Conservation (phyloP, 2,797 vertebrate genomes). For the Pteronotus mesoamericanus region DNA sequence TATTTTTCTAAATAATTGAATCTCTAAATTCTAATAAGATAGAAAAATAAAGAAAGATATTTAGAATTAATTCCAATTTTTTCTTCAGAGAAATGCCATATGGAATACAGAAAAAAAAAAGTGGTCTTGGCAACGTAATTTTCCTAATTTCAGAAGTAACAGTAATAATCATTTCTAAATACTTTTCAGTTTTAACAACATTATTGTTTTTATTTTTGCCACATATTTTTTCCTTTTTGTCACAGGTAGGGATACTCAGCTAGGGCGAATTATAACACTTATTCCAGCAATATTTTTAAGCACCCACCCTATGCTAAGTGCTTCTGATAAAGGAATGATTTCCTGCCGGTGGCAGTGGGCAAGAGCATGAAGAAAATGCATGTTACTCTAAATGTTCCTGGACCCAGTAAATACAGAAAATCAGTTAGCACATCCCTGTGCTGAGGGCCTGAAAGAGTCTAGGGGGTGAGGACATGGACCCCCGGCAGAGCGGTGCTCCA, state of each 20-base stretch:
- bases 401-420: neutral
- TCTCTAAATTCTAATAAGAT: neutral
- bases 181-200: neutral
- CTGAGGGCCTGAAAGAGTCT: neutral
- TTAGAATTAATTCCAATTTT: neutral
- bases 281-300: conserved; percentile 1
- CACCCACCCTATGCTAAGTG: neutral
- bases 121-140: neutral
- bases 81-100: neutral
- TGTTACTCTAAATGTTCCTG: neutral
- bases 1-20: neutral
- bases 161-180: neutral
- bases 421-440: neutral
- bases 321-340: neutral
- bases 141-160: neutral
- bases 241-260: neutral
- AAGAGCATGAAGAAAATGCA: neutral
- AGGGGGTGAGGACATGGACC: neutral
- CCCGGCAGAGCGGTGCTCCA: accelerated
- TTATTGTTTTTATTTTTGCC: neutral
- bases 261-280: neutral
- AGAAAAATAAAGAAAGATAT: neutral
- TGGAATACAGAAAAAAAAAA: neutral
- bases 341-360: neutral
- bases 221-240: neutral